Base-by-base conservation (phyloP, 2,797 vertebrate genomes). In the Falco concolor region DNA sequence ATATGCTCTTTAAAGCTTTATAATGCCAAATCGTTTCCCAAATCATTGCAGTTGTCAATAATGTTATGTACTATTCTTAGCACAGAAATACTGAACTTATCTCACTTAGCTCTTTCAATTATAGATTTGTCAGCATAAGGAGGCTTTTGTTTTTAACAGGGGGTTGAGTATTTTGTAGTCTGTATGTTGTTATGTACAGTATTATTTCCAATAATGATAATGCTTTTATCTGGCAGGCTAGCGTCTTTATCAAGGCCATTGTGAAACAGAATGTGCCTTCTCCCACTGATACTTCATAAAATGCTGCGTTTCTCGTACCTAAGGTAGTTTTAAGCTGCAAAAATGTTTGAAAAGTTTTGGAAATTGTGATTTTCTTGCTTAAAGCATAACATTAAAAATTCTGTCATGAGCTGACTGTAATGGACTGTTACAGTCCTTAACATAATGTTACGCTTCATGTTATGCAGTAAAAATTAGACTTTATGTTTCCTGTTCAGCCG, bases 31-130 rank as follows among this genome's bases (percentile, higher is more conserved):
- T 64, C 3, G 70, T 69, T 88, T 76, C 22, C 42, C 7, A 65
- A 90, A 94, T 78, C n/a, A 75, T 19, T 47, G 13, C 27, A 27
- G 16, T 28, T 68, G 5, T 68, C 27, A 36, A 2, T 23, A 90
- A 25, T 6, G 12, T 5, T 50, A 4, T n/a, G 40, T 42, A 42
- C 14, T 42, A 42, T 42, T 60, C n/a, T 74, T 38, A 25, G 10
- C n/a, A 81, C 32, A 8, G 23, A 89, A 87, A 50, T 36, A 49
- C 12, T 73, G 67, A 76, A 84, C 8, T 81, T 72, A 69, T 3
- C 11, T n/a, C 20, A 40, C 6, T 8, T 50, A 20, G 3, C 4
- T n/a, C 17, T 87, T 91, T 69, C 0, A 0, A 5, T 5, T 67
- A 59, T 45, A 65, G 22, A 59, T 52, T 82, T 74, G 12, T 84